These are phyloP conservation scores for Caloenas nicobarica DNA, from an alignment of 2,113 vertebrate species.

Conservation along the genomic window DNA sequence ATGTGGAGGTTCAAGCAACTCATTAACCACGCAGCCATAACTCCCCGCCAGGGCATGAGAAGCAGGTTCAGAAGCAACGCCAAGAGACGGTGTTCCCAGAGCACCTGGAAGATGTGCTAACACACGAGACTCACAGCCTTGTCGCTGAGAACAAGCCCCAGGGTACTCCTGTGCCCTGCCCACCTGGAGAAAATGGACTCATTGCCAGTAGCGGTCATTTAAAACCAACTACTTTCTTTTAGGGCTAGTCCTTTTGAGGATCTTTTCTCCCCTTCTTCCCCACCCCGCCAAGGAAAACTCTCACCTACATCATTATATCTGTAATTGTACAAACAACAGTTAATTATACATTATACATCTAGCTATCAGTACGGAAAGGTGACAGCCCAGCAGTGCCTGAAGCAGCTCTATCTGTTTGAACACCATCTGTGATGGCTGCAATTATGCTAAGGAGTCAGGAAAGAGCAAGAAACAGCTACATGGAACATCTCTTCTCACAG, in stretches of 20 bases:
- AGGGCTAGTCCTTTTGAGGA: neutral
- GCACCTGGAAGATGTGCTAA: neutral
- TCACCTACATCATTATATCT: neutral
- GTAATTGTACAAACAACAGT: neutral
- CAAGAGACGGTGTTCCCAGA: neutral
- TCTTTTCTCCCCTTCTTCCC: neutral
- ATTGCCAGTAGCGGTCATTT: accelerated
- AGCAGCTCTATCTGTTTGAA: neutral
- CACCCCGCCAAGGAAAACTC: neutral
- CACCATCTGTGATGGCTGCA: neutral
- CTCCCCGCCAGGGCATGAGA: accelerated
- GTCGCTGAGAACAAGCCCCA: accelerated
- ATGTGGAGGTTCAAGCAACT: neutral
- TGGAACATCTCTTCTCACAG: neutral
- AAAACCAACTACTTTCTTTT: neutral
- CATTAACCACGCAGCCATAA: neutral
- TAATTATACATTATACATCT: constrained; percentile 5
- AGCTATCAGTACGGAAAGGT: neutral
- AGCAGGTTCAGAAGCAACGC: neutral
- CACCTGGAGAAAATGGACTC: neutral
- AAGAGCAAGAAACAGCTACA: neutral
- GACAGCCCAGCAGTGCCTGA: neutral
- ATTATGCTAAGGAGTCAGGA: neutral
- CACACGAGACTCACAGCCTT: accelerated
- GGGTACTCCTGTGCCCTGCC: neutral